Percentiles rank a stretch among this genome's conserved stretches.
These are phyloP conservation scores for Tadarida brasiliensis DNA, from an alignment of 2,797 vertebrate genomes.

Conservation along the genomic window DNA sequence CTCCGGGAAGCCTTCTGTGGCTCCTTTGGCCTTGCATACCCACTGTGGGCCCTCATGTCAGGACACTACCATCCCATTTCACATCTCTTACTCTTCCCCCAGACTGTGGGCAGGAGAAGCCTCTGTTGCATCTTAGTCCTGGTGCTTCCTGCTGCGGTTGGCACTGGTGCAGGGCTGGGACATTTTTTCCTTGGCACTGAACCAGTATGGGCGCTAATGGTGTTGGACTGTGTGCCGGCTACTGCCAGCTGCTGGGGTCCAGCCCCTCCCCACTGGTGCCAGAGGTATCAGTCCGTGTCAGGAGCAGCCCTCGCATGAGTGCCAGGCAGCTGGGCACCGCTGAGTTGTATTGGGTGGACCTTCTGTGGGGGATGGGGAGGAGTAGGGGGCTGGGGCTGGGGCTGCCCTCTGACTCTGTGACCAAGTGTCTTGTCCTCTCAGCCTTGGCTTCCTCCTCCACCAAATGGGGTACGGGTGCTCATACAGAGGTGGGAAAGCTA, in stretches of 20 bases:
- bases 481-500: neutral
- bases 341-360: neutral
- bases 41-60: neutral
- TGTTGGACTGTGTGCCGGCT: neutral
- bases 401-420: neutral
- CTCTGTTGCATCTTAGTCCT: neutral
- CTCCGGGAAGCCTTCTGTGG: neutral
- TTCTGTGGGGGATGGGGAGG: neutral
- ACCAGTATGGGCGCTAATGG: slow-evolving; percentile 45
- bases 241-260: slow-evolving; percentile 68
- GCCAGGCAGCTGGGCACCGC: slow-evolving; percentile 74
- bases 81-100: neutral
- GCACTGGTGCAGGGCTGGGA: neutral
- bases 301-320: slow-evolving; percentile 67
- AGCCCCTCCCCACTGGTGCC: slow-evolving; percentile 18
- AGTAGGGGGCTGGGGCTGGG: neutral
- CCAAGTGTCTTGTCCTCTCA: neutral
- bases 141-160: neutral
- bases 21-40: neutral
- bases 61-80: neutral
- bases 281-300: slow-evolving; percentile 68
- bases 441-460: neutral
- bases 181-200: slow-evolving; percentile 18
- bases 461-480: neutral
- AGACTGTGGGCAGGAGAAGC: neutral